phyloP scores from a whole-genome alignment of 2,113 vertebrate genomes.

The Numenius arquata region DNA sequence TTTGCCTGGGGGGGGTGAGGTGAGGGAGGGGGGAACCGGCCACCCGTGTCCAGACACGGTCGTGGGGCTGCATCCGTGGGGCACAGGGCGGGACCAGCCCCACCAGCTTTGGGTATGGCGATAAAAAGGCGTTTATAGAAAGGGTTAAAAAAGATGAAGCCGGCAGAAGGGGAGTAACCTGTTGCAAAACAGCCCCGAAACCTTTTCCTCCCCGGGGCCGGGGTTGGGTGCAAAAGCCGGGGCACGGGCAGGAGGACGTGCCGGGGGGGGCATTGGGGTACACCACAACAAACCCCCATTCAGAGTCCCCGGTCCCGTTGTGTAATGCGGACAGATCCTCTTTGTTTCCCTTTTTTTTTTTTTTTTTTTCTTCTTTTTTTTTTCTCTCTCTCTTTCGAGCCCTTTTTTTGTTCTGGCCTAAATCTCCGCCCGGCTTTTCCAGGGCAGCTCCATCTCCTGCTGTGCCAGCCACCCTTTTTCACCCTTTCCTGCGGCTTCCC shows the following conservation, averaged over 20 bases:
- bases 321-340: background rate
- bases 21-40: background rate
- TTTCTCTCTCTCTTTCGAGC: background rate
- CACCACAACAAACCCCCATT: background rate
- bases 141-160: background rate
- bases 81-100: background rate
- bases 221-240: background rate
- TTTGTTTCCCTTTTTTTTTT: background rate
- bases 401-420: background rate
- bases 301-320: background rate
- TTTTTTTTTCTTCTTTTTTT: background rate
- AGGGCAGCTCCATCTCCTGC: background rate
- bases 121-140: background rate
- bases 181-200: background rate
- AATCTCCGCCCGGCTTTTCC: slow-evolving; percentile 7
- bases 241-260: background rate
- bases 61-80: background rate
- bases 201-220: background rate
- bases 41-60: rapidly evolving
- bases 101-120: rapidly evolving
- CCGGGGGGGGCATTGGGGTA: background rate
- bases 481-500: background rate
- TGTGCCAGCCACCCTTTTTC: background rate
- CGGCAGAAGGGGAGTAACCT: background rate
- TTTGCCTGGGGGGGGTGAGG: background rate